These are phyloP conservation scores for Microcebus ravelobensis DNA, from an alignment of 2,113 vertebrate genomes.

Conservation along the genomic window DNA sequence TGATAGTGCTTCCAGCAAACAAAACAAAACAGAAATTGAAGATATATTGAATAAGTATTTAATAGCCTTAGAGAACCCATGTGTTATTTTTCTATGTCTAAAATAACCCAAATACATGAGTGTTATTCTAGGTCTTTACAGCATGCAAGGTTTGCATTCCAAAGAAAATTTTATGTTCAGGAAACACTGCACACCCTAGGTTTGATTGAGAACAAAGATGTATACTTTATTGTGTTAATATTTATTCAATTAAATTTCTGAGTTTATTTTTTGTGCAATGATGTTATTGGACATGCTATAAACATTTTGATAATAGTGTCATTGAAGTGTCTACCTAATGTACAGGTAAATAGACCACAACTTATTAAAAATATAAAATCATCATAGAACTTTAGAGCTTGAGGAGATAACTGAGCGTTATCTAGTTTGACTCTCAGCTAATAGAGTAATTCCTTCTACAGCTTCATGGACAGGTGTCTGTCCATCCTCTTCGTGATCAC, in stretches of 20 bases:
- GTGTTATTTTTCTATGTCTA: neutral
- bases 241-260: conserved; percentile 4
- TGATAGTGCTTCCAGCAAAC: neutral
- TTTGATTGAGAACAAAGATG: neutral
- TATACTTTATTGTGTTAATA: neutral
- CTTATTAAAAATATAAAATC: conserved; percentile 17
- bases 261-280: neutral
- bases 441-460: neutral
- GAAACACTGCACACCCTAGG: neutral
- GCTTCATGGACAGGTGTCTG: neutral
- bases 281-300: neutral
- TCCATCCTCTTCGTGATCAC: neutral
- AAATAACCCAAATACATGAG: neutral
- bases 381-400: neutral
- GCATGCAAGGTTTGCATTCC: neutral
- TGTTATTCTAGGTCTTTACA: neutral
- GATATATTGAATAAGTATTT: neutral
- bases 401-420: neutral
- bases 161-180: neutral
- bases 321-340: neutral
- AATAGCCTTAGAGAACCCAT: neutral
- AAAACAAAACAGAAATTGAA: neutral
- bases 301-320: neutral
- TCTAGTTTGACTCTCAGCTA: neutral
- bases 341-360: neutral